Evolutionary conservation across 2,888 invertebrate species (phyloP).

Genomic region (Carpatolechia fugitivella): DNA sequence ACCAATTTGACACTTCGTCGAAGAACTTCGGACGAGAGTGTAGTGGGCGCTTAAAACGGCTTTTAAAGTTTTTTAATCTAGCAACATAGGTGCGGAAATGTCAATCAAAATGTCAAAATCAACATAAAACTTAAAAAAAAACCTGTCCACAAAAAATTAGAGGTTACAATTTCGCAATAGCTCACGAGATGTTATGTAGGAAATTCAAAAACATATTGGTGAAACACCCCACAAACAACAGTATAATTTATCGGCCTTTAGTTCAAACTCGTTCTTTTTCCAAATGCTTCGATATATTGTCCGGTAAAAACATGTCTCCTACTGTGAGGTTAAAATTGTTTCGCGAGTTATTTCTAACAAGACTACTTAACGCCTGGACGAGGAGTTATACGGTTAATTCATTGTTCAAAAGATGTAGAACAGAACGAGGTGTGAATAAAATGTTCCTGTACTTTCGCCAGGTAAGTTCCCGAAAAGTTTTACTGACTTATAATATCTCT

Average conservation of each 20-base stretch:
- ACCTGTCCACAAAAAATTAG: conserved; percentile 25
- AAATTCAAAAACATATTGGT: conserved; percentile 48
- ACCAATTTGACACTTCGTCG: too few species aligned
- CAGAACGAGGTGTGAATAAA: conserved; percentile 58
- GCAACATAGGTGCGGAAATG: too few species aligned
- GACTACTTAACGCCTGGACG: conserved; percentile 59
- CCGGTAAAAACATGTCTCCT: conserved; percentile 44
- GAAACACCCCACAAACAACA: conserved; percentile 34
- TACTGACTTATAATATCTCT: not conserved
- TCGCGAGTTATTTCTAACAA: conserved; percentile 53
- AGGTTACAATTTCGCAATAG: conserved; percentile 62
- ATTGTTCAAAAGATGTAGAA: conserved; percentile 55
- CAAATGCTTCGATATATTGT: conserved; percentile 36
- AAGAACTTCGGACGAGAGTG: too few species aligned
- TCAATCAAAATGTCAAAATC: conserved; percentile 21
- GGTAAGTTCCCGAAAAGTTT: not conserved
- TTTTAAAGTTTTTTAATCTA: not conserved
- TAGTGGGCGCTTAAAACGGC: too few species aligned
- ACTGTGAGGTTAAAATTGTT: conserved; percentile 43
- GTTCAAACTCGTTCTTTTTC: conserved; percentile 34
- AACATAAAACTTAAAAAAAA: conserved; percentile 18
- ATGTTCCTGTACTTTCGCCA: conserved; percentile 60
- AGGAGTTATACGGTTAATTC: conserved; percentile 50
- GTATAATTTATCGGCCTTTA: conserved; percentile 35
- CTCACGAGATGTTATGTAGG: conserved; percentile 54